Evolutionary conservation across 2,888 invertebrate genomes (phyloP).

Genomic region (Pasiphila rectangulata): DNA sequence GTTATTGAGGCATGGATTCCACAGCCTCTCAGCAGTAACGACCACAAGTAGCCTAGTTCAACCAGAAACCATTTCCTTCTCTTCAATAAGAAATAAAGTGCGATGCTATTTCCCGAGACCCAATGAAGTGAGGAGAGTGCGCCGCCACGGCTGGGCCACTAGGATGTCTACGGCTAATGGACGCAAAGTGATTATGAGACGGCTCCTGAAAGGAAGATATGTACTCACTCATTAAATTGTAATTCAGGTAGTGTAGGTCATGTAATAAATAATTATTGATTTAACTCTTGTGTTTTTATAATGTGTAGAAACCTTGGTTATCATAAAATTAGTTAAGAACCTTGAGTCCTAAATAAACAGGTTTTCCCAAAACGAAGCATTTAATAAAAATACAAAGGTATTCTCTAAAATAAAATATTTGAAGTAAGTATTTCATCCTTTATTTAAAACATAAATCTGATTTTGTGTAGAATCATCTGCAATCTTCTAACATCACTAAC

Average conservation of each 20-base stretch:
- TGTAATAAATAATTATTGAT: too few relatives aligned
- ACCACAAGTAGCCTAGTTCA: slow-evolving; percentile 48
- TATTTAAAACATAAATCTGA: slow-evolving; percentile 43
- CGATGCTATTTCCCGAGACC: slow-evolving; percentile 88
- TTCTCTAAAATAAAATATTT: background rate
- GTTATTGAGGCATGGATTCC: slow-evolving; percentile 51
- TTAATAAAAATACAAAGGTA: slow-evolving; percentile 1
- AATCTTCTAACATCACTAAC: slow-evolving; percentile 36
- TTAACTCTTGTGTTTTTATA: background rate
- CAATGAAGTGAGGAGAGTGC: slow-evolving; percentile 85
- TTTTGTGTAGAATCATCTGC: slow-evolving; percentile 34
- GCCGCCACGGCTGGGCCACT: slow-evolving; percentile 85
- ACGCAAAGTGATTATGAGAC: slow-evolving; percentile 86
- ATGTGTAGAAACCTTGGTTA: background rate
- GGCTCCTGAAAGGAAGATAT: slow-evolving; percentile 87
- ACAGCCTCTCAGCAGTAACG: slow-evolving; percentile 41
- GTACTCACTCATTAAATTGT: slow-evolving; percentile 84
- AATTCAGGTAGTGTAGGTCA: too few relatives aligned
- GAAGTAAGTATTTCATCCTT: slow-evolving; percentile 31
- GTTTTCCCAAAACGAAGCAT: background rate
- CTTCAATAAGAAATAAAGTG: slow-evolving; percentile 72
- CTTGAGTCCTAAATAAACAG: too few relatives aligned
- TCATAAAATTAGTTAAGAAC: background rate
- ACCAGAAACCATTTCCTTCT: slow-evolving; percentile 54
- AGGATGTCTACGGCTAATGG: slow-evolving; percentile 86